phyloP scores from a whole-genome alignment of 2,113 vertebrate genomes.

The Litocranius walleri region DNA sequence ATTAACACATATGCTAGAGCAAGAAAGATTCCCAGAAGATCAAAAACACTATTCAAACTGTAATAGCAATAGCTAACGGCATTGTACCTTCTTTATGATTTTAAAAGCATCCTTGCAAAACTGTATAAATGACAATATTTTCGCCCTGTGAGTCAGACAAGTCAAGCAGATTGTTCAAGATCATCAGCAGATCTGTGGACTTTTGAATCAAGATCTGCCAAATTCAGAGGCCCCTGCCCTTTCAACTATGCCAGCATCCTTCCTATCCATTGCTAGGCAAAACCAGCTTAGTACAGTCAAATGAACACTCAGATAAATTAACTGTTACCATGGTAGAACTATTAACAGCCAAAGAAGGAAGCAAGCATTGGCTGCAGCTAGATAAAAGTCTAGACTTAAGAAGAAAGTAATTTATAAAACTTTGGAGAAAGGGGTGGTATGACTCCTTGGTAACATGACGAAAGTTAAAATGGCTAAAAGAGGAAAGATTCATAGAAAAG shows the following conservation, averaged over 20 bases:
- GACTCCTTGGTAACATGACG: neutral
- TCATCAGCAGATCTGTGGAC: neutral
- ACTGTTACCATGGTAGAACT: neutral
- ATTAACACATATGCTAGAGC: neutral
- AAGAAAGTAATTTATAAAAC: neutral
- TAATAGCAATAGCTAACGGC: neutral
- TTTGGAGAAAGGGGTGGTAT: neutral
- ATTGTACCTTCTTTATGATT: neutral
- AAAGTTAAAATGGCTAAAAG: conserved; percentile 4
- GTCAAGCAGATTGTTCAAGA: neutral
- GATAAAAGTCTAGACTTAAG: neutral
- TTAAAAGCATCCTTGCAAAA: conserved; percentile 15
- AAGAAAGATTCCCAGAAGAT: neutral
- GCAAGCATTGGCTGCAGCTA: neutral
- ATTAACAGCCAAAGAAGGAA: neutral
- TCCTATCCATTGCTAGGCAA: neutral
- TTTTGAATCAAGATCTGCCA: neutral
- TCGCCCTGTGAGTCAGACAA: neutral
- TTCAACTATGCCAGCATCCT: neutral
- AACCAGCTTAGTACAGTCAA: neutral
- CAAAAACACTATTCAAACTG: neutral
- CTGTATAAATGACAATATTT: neutral
- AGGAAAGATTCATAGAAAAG: neutral
- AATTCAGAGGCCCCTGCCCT: neutral
- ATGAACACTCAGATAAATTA: neutral